Conservation (phyloP, 1,140 invertebrate genomes). For the Caerostris darwini region DNA sequence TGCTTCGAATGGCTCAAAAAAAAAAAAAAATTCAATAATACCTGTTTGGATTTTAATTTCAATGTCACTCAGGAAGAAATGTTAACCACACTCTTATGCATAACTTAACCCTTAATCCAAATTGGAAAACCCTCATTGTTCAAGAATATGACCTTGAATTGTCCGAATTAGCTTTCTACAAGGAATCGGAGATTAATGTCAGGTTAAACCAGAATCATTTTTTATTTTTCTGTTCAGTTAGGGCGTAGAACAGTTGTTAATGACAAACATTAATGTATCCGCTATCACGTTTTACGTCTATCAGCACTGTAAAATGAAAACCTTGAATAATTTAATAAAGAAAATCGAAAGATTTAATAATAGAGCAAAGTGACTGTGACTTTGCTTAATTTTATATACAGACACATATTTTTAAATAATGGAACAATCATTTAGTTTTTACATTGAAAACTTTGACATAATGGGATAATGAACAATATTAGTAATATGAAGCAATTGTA, state of each 20-base stretch:
- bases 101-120: neutral
- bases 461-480: no score
- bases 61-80: neutral
- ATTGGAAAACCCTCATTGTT: neutral
- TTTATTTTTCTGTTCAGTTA: neutral
- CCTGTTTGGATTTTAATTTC: neutral
- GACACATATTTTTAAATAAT: neutral
- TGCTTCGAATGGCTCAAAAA: no score
- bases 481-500: no score
- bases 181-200: neutral
- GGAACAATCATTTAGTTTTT: no score
- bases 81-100: neutral
- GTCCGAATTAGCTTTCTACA: neutral
- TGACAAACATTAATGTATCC: neutral
- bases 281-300: neutral
- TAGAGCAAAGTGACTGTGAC: neutral
- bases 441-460: no score
- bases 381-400: neutral
- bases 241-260: neutral
- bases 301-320: neutral
- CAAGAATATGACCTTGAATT: neutral
- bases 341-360: neutral
- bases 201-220: neutral
- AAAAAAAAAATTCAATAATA: no score
- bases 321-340: neutral